Conservation (phyloP, 2,797 vertebrate species). For the Sebastes iracundus region DNA sequence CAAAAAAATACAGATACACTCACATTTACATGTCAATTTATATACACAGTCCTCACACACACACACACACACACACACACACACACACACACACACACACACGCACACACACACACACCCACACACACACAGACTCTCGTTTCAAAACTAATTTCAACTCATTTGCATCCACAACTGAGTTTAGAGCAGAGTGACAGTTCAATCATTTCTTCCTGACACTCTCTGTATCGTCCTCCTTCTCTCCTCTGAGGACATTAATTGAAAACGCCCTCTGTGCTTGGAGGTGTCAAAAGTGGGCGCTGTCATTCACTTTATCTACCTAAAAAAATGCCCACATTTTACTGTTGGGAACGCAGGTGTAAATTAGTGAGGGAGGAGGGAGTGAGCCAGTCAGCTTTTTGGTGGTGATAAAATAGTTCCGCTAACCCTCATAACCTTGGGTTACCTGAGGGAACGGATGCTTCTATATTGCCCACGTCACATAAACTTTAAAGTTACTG, state of each 20-base stretch:
- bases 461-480: background rate
- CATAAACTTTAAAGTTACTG: background rate
- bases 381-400: background rate
- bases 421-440: background rate
- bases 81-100: background rate
- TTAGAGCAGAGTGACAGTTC: slow-evolving; percentile 25
- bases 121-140: background rate
- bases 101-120: background rate
- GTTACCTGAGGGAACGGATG: background rate
- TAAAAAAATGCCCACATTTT: background rate
- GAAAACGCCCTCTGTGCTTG: slow-evolving; percentile 27
- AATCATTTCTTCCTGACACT: slow-evolving; percentile 30
- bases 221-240: background rate
- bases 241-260: slow-evolving; percentile 17
- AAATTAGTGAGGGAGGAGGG: background rate
- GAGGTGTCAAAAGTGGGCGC: background rate
- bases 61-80: background rate
- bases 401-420: background rate
- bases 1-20: background rate
- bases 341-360: background rate
- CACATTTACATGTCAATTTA: slow-evolving; percentile 8
- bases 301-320: background rate
- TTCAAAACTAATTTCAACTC: slow-evolving; percentile 30
- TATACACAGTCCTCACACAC: background rate
- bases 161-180: slow-evolving; percentile 10